Base-by-base conservation (phyloP, 2,888 invertebrate genomes). In the Schrankia costaestrigalis region DNA sequence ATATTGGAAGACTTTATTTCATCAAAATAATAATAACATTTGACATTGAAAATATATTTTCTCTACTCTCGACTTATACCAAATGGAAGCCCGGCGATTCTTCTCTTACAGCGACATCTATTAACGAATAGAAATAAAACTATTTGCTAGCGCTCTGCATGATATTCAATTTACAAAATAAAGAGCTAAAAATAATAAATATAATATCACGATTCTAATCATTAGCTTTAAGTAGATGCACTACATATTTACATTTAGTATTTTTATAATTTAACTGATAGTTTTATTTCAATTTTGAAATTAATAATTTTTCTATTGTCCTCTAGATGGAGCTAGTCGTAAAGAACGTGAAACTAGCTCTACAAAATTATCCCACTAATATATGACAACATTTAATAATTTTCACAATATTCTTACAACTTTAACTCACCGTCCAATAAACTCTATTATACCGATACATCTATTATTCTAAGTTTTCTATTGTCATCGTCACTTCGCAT, bases 41-140 rank as follows among this genome's bases (percentile, higher is more conserved):
- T 81, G 83, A 85, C 84, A 81, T 64, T 81, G 84, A 80, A 80
- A 85, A 80, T 83, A 80, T 67, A 74, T 73, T 71, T 69, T 47
- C 60, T 26, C 40, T 33, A 36, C 18, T 33, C 35, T 46, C 10
- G 22, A 1, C 22, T 32, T 47, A 54, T 27, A 18, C 25, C 40
- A 40, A 56, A 39, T 65, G 63, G 67, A 75, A 76, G 72, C 62
- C 60, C 64, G 40, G 29, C 12, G 49, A 59, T 63, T 62, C 33
- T 21, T 28, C 7, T 45, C 30, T 35, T 36, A 46, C 48, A 47
- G 33, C 31, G 35, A 46, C 46, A 50, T 34, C 54, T 64, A 25
- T 53, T 46, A 34, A 42, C 27, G 14, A 40, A 35, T 41, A 54
- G 34, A 39, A 37, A 39, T 43, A 13, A 18, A 8, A 24, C n/a